Conservation (phyloP, 2,113 vertebrate species). For the Phasianus colchicus region DNA sequence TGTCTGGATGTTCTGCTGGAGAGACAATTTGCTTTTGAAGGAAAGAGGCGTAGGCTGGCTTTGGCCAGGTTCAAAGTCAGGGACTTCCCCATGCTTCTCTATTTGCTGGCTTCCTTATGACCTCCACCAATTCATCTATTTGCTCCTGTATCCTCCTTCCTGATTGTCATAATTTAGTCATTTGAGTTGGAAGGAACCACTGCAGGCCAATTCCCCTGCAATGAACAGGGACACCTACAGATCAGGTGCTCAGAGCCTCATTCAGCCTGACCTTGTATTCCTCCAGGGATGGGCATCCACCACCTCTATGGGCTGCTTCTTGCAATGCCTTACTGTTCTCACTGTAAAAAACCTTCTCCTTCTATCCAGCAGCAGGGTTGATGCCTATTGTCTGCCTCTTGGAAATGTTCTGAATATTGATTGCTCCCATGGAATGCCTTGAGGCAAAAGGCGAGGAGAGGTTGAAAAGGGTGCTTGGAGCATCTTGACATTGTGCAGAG, state of each 20-base stretch:
- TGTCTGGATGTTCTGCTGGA: not conserved
- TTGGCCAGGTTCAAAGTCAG: not conserved
- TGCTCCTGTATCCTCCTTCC: not conserved
- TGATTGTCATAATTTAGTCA: not conserved
- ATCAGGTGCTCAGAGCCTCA: too few species aligned
- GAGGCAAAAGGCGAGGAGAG: not conserved
- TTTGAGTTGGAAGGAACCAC: too few species aligned
- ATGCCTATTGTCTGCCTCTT: not conserved
- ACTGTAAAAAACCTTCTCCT: too few species aligned
- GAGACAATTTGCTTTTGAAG: not conserved
- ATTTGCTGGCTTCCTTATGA: not conserved
- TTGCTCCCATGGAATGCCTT: rapidly evolving
- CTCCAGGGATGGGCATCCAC: too few species aligned
- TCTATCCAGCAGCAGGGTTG: not conserved
- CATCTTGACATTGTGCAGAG: not conserved
- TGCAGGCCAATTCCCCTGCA: too few species aligned
- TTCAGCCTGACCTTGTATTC: too few species aligned
- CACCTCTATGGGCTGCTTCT: too few species aligned
- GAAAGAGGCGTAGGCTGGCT: rapidly evolving
- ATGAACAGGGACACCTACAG: too few species aligned
- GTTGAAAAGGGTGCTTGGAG: not conserved
- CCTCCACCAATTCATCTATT: not conserved
- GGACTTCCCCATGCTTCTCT: too few species aligned
- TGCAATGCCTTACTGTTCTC: too few species aligned
- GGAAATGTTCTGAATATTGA: not conserved